Conservation (phyloP, 2,888 invertebrate species). For the Portevinia maculata region DNA sequence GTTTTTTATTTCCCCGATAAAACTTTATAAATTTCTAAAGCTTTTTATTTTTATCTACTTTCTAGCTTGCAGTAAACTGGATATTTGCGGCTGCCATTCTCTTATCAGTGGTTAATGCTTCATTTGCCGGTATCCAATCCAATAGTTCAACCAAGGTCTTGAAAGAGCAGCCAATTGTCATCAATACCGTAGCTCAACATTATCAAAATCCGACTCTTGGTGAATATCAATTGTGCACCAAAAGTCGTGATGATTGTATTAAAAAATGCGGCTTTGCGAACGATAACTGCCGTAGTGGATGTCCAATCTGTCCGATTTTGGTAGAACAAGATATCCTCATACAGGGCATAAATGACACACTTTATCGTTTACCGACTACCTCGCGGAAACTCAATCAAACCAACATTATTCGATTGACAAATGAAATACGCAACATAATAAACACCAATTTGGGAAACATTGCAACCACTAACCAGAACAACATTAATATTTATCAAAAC, state of each 20-base stretch:
- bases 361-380: constrained; percentile 61
- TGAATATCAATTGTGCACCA: constrained; percentile 78
- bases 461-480: constrained; percentile 77
- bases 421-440: constrained; percentile 79
- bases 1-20: not conserved
- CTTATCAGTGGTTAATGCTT: not conserved
- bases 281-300: constrained; percentile 75
- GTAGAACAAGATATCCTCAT: constrained; percentile 77
- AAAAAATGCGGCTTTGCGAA: constrained; percentile 64
- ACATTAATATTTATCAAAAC: constrained; percentile 79
- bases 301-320: constrained; percentile 79
- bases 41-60: not conserved
- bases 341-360: constrained; percentile 79
- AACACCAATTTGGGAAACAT: constrained; percentile 76
- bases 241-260: constrained; percentile 76
- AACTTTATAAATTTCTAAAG: not conserved
- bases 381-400: constrained; percentile 77
- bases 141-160: not conserved
- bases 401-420: constrained; percentile 79
- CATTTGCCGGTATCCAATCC: not conserved
- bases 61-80: constrained; percentile 5
- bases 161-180: constrained; percentile 75
- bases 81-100: not conserved
- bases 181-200: constrained; percentile 78
- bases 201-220: constrained; percentile 79